Evolutionary conservation across 2,888 invertebrate genomes (phyloP), one percentile per base, ranked within the genome.

Genomic region (Aromia moschata): DNA sequence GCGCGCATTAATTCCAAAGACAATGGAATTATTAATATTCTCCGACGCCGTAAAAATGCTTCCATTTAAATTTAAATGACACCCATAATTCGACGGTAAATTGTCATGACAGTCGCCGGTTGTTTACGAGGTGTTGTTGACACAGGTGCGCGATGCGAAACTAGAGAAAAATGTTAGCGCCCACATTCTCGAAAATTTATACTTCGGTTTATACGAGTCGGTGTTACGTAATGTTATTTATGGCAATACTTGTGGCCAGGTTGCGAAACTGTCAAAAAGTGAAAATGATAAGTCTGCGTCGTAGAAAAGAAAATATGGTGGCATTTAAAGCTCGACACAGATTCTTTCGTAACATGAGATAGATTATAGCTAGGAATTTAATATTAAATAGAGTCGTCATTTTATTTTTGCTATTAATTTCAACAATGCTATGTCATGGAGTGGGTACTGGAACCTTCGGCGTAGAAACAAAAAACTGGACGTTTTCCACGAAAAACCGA

Each of bases 11-110:
- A 38, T 18, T 36, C 11, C 52, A 57, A 58, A 64, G 56, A 65
- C 65, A 65, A 65, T 62, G 56, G 60, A 62, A 58, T 62, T 60
- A 60, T 57, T 49, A 49, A 49, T 49, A 37, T 40, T 65, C 46
- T 53, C 58, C 51, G 45, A 25, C 52, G 47, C 43, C 44, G 37
- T 30, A 56, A 56, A 37, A 30, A 58, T 44, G 14, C 10, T 30
- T 2, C 4, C n/a, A 25, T 49, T 25, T 25, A 14, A 36, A 37
- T 37, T 10, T 36, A 36, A 47, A 47, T 37, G 17, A 37, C 11
- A 44, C 11, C 36, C 36, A 46, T 17, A 18, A 46, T 17, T 36
- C 16, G 16, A 11, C 36, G 12, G 16, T 46, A 46, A 46, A 33
- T 46, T 15, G 10, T n/a, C 17, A 17, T 40, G 40, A 17, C 40